Evolutionary conservation across 2,797 vertebrate species (phyloP), one percentile per base, ranked within the genome.

Genomic region (Eutrigla gurnardus): DNA sequence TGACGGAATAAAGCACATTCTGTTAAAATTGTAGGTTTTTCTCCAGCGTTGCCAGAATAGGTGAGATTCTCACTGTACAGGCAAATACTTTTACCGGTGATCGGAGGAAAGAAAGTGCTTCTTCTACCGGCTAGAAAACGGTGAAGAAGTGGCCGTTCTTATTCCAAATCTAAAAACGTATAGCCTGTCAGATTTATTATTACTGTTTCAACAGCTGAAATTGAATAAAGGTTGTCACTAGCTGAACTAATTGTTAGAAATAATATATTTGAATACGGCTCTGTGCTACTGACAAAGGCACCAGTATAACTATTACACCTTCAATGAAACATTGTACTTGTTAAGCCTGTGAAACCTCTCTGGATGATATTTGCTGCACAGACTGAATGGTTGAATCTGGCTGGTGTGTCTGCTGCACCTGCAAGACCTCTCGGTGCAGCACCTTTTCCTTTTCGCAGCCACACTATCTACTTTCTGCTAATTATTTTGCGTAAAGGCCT

Each of bases 361-460:
- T 40, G 52, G 42, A 45, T 65, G 25, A 39, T 52, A 70, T 77
- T 33, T 81, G 7, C 77, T 49, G 59, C 54, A 47, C 39, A 55
- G 54, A 65, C 68, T 52, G 65, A 43, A 82, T 35, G 47, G 59
- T 84, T 25, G 73, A 55, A 80, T 83, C 60, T 80, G 47, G 52
- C 62, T 79, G 39, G 60, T 63, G 59, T 73, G 73, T 80, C 47
- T 70, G 71, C 74, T 76, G 68, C 83, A 87, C 58, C 81, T 80
- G 73, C 61, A 76, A 65, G 8, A 78, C 62, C 11, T 61, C 37
- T 69, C n/a, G 64, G 37, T 58, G 18, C 25, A 25, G 45, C 52
- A 36, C 40, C 36, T 58, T 76, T 57, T 46, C 11, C 36, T 52
- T 32, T 67, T 71, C 64, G 54, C 50, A 53, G 49, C 49, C 33